Evolutionary conservation across 2,113 vertebrate genomes (phyloP).

Genomic region (Alouatta palliata): DNA sequence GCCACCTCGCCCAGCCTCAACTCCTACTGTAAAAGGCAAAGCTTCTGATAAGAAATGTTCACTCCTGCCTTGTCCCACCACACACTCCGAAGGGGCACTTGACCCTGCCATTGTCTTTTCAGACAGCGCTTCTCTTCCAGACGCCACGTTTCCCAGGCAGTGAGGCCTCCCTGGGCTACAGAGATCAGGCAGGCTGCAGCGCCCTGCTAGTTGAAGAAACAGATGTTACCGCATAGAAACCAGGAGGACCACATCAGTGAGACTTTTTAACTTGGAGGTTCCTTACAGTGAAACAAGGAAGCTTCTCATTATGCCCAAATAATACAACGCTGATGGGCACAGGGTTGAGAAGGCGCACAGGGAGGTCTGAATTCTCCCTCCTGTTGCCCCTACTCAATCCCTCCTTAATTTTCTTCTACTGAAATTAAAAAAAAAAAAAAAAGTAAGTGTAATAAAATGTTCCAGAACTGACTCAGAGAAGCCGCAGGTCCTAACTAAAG

Average conservation of each 20-base stretch:
- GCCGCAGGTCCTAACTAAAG: neutral
- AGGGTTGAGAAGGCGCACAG: neutral
- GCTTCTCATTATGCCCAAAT: neutral
- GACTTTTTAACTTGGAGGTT: neutral
- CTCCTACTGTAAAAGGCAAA: no score
- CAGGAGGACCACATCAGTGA: neutral
- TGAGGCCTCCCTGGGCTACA: neutral
- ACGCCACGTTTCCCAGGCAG: fast-evolving
- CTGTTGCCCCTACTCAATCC: neutral
- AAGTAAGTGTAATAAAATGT: neutral
- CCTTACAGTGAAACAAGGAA: neutral
- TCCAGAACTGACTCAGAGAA: neutral
- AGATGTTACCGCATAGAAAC: neutral
- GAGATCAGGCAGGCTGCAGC: neutral
- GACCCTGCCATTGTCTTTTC: neutral
- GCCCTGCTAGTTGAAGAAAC: neutral
- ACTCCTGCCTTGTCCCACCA: neutral
- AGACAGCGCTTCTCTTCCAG: neutral
- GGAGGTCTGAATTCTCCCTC: neutral
- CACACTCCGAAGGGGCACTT: neutral
- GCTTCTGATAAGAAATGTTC: no score
- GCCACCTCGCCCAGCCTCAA: no score
- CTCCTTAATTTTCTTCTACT: neutral
- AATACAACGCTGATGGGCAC: no score
- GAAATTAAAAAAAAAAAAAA: neutral